Conservation (phyloP, 2,797 vertebrate species). For the Stomatorhinus walkeri region DNA sequence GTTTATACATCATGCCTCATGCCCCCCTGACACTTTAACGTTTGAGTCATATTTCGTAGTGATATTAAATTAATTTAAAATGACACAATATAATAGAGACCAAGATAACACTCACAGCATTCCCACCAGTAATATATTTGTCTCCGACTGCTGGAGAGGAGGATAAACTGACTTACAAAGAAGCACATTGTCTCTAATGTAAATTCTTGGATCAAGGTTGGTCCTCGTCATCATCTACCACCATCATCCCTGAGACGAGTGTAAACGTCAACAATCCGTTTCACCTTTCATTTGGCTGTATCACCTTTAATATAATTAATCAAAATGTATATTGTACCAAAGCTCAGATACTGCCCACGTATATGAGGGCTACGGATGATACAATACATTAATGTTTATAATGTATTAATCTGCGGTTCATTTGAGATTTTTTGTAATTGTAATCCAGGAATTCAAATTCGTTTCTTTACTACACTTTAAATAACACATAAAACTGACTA, state of each 20-base stretch:
- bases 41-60: not conserved
- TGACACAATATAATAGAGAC: not conserved
- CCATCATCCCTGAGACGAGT: not conserved
- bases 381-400: not conserved
- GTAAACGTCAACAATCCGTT: not conserved
- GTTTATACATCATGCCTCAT: not conserved
- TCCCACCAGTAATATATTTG: not conserved
- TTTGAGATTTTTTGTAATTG: not conserved
- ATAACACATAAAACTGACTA: not conserved
- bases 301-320: not conserved
- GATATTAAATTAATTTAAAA: not conserved
- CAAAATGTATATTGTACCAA: not conserved
- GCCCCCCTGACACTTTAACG: not conserved
- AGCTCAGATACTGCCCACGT: not conserved
- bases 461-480: not conserved
- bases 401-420: not conserved
- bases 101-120: not conserved
- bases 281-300: not conserved
- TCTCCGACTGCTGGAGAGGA: slow-evolving; percentile 16
- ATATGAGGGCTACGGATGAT: not conserved
- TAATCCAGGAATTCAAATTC: not conserved
- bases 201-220: not conserved
- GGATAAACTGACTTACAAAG: slow-evolving; percentile 2
- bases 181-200: not conserved
- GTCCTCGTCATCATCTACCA: not conserved